Evolutionary conservation across 2,797 vertebrate species (phyloP), one percentile per base, ranked within the genome.

Genomic region (Sebastolobus altivelis): DNA sequence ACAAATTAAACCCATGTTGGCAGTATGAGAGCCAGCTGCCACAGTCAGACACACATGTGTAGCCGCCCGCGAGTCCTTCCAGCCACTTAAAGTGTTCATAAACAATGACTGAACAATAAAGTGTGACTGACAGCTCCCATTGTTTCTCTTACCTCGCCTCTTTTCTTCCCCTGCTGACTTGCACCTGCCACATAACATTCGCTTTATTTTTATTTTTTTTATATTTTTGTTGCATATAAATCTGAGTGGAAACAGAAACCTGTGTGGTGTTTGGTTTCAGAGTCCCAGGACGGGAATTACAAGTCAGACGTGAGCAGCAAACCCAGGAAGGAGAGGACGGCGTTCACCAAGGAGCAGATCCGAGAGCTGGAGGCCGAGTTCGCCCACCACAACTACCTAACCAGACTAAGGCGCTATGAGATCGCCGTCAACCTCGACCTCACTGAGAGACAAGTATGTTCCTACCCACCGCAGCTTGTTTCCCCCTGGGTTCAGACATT

Each of bases 261-360:
- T 88, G 91, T 92, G 78, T 75, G 91, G 88, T 88, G 92, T 91
- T 93, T 92, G 81, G 78, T 96, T 96, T 78, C 95, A 99, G 98
- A 99, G 94, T 99, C 98, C 85, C 98, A 99, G 92, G 98, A 99
- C 70, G 97, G 98, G 94, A 99, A 97, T 95, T 98, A 97, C 92
- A 99, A 99, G 93, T 97, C 97, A 90, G 98, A 99, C 82, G 96
- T 98, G 93, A 99, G 97, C 95, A 98, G 97, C 95, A 99, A 99
- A 92, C 98, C 99, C 88, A 97, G 99, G 89, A 99, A 99, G 95
- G 98, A 99, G 96, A 95, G 99, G 86, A 99, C 99, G 83, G 99
- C 99, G 18, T 99, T 99, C 94, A 99, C 99, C 93, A 99, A 99
- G 94, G 99, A 99, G 85, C 99, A 99, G 92, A 99, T 99, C 90